Evolutionary conservation across 2,113 vertebrate genomes (phyloP).

Genomic region (Budorcas taxicolor): DNA sequence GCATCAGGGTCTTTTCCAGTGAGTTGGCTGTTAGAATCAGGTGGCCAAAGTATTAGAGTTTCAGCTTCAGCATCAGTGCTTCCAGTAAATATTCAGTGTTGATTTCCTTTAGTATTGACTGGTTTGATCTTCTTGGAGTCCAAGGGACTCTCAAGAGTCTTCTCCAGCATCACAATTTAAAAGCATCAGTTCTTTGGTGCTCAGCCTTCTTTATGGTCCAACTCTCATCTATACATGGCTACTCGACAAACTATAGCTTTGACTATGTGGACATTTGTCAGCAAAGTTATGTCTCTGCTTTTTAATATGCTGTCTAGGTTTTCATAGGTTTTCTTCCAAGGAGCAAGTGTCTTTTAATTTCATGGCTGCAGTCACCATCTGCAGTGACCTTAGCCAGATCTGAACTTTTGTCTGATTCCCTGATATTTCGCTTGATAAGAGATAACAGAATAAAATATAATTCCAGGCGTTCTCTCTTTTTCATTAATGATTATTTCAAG

Average conservation of each 20-base stretch:
- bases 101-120: background rate
- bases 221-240: background rate
- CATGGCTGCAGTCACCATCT: background rate
- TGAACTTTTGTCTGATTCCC: constrained; percentile 17
- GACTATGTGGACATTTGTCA: background rate
- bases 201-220: background rate
- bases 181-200: background rate
- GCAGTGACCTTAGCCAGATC: background rate
- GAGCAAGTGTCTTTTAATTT: background rate
- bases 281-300: background rate
- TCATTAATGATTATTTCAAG: constrained; percentile 19
- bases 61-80: background rate
- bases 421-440: constrained; percentile 5
- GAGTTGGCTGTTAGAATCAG: background rate
- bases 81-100: background rate
- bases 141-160: background rate
- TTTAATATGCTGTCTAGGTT: background rate
- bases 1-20: background rate
- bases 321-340: background rate
- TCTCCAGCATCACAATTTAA: background rate
- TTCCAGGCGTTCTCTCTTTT: background rate
- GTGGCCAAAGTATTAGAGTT: background rate
- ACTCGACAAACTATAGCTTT: background rate
- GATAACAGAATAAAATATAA: background rate
- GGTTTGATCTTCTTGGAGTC: background rate